These are phyloP conservation scores for Drosophila seguyi DNA, from an alignment of 1,140 invertebrate species.

Conservation along the genomic window DNA sequence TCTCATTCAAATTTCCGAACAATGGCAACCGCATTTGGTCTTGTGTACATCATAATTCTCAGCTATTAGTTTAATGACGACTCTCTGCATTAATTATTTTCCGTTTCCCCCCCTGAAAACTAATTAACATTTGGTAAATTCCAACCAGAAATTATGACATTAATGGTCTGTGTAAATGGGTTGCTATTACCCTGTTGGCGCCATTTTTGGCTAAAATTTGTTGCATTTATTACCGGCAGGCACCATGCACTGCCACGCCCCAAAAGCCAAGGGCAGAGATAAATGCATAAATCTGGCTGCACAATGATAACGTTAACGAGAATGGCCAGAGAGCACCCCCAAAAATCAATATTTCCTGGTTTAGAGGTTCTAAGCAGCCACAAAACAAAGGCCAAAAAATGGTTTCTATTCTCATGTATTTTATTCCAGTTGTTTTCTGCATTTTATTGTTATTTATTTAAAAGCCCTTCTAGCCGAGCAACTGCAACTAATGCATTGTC, in stretches of 20 bases:
- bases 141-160: conserved; percentile 17
- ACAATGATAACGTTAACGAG: conserved; percentile 28
- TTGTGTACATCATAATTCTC: conserved; percentile 18
- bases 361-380: too few relatives aligned
- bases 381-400: conserved; percentile 23
- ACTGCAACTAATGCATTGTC: conserved; percentile 22
- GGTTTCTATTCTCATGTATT: not conserved
- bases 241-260: conserved; percentile 42
- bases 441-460: conserved; percentile 37
- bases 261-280: conserved; percentile 22
- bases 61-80: conserved; percentile 37
- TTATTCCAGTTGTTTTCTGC: not conserved
- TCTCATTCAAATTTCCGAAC: conserved; percentile 1
- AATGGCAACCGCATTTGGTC: conserved; percentile 5
- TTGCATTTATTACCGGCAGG: conserved; percentile 34
- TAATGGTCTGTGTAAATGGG: conserved; percentile 27
- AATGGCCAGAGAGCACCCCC: conserved; percentile 6
- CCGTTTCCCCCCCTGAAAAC: not conserved
- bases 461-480: conserved; percentile 5
- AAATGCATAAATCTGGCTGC: conserved; percentile 58
- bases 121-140: conserved; percentile 35
- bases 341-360: conserved; percentile 15
- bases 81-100: conserved; percentile 31
- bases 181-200: conserved; percentile 5
- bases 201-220: conserved; percentile 10